Evolutionary conservation across 1,140 invertebrate genomes (phyloP), one percentile per base, ranked within the genome.

Genomic region (Drosophila pseudoananassae): DNA sequence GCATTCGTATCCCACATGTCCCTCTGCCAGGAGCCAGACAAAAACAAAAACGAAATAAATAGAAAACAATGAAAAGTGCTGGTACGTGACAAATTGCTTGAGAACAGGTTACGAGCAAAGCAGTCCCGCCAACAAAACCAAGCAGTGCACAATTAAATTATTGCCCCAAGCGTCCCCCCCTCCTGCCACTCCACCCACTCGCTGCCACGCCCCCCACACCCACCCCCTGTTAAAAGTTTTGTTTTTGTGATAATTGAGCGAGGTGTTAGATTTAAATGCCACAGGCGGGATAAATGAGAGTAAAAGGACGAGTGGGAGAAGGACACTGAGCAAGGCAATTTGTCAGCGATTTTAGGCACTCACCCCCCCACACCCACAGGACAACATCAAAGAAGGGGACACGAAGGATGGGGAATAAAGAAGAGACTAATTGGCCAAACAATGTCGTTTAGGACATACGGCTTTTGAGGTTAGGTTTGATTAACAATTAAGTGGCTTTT

Each of bases 71-170:
- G 40, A 43, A 90, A 87, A 90, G 79, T 90, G 77, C 52, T 90
- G 74, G 81, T 90, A 90, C 87, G 87, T 90, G 87, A 90, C 87
- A 90, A 90, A 90, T 90, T 90, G 87, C 76, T 90, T 47, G 80
- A 83, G 87, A 76, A 69, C 78, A 80, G 60, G 87, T 90, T 90
- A 90, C 66, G 64, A 55, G 54, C 33, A 38, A 43, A 59, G 47
- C 49, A 54, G 47, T 68, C 20, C 33, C 59, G 25, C 25, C 25
- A 27, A 6, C 25, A 27, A 57, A 56, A 46, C 17, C 40, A 65
- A 49, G 52, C 68, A 78, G 33, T 54, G 50, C 57, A 69, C 74
- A 87, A 90, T 78, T 80, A 90, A 90, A 80, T 78, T 69, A 84
- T 79, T 74, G 71, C 79, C 82, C 49, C 43, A 66, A 69, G 87